Base-by-base conservation (phyloP, 2,888 invertebrate genomes). In the Chelonus formosanus region DNA sequence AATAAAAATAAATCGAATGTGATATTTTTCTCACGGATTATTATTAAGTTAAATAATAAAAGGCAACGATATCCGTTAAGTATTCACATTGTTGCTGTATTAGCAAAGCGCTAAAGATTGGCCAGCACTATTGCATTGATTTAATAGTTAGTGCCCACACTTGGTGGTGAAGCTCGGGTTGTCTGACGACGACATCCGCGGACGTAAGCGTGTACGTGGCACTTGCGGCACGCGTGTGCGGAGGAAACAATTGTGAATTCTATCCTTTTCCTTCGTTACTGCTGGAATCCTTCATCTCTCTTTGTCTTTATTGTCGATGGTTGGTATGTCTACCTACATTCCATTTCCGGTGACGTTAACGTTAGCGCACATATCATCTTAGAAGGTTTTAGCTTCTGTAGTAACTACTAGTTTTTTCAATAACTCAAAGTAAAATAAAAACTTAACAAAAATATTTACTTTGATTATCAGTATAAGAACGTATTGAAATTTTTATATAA, bases 271-370 rank as follows among this genome's bases (percentile, higher is more conserved):
- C 66, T 60, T 63, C 47, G 34, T 48, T 67, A 60, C 71, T 67
- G 69, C 69, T 52, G 65, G 68, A 68, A 67, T 57, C 71, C 71
- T 65, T 58, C 61, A 59, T 62, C 70, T 67, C 57, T 55, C 59
- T 63, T 63, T 68, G 63, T 59, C 61, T 63, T 61, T 59, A 59
- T 64, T 34, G 52, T 71, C 69, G 72, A 76, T 78, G 80, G 82
- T 81, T 82, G 82, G 82, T 81, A 82, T 81, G 81, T 82, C 81
- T 81, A 82, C 83, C 82, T 82, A 81, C 83, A 82, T 83, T 83
- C 80, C 82, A 83, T 83, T 83, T 83, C 83, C 83, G 83, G 82
- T 79, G 75, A 70, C 53, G 76, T 74, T 83, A 82, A 83, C 83
- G 83, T 83, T 83, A 74, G 76, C 72, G 75, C 48, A 56, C 62